Conservation (phyloP, 2,113 vertebrate genomes). For the Petroica traversi region DNA sequence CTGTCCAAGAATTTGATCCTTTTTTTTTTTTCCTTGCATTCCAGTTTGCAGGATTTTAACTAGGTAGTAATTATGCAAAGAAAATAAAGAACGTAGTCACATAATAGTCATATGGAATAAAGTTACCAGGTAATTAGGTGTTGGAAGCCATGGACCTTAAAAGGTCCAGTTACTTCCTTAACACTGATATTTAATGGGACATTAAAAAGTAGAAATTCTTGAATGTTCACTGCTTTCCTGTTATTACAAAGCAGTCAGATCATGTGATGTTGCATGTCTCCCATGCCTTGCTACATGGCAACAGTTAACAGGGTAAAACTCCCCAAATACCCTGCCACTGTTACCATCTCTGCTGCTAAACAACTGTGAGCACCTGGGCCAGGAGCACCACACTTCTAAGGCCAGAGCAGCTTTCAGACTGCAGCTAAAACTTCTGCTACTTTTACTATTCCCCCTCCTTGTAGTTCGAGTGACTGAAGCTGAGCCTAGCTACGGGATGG, state of each 20-base stretch:
- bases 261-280: neutral
- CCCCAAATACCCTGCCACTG: neutral
- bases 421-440: neutral
- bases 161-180: neutral
- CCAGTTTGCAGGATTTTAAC: neutral
- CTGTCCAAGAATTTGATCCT: neutral
- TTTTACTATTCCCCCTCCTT: neutral
- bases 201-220: neutral
- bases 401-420: neutral
- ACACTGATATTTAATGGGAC: neutral
- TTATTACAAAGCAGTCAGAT: neutral
- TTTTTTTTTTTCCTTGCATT: neutral
- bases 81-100: neutral
- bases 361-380: neutral
- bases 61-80: neutral
- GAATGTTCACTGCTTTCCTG: neutral
- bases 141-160: neutral
- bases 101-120: neutral
- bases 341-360: neutral
- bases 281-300: fast-evolving
- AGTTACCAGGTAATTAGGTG: neutral
- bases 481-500: neutral
- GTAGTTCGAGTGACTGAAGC: neutral
- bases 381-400: neutral
- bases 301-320: neutral